phyloP scores from a whole-genome alignment of 2,888 invertebrate species.

The Cheilosia scutellata region DNA sequence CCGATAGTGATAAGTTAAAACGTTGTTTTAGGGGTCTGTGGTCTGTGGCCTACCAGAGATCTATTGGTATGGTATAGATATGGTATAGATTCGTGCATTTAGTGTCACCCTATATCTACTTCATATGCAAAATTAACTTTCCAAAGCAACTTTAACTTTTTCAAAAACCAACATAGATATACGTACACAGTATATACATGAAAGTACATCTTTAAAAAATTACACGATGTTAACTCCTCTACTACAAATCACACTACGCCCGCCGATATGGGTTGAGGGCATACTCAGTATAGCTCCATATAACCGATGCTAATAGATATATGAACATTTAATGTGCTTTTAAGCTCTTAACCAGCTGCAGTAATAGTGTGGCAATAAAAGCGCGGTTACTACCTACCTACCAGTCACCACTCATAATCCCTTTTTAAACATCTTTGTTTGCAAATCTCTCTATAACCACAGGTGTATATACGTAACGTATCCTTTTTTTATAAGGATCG shows the following conservation, averaged over 20 bases:
- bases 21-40: too few relatives aligned
- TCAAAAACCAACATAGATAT: too few relatives aligned
- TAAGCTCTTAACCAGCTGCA: constrained; percentile 50
- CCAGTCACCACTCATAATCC: not conserved
- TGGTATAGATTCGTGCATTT: too few relatives aligned
- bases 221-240: not conserved
- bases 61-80: too few relatives aligned
- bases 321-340: constrained; percentile 47
- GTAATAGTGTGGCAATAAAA: constrained; percentile 56
- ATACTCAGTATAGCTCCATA: not conserved
- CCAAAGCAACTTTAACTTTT: too few relatives aligned
- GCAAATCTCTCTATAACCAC: constrained; percentile 4
- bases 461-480: constrained; percentile 10
- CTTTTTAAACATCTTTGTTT: constrained; percentile 12
- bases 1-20: too few relatives aligned
- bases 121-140: too few relatives aligned
- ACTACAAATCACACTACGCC: too few relatives aligned
- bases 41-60: too few relatives aligned
- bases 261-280: too few relatives aligned
- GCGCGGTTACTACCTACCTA: constrained; percentile 7
- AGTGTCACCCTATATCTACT: too few relatives aligned
- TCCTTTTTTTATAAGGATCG: constrained; percentile 24
- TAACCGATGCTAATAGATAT: not conserved
- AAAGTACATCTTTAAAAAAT: not conserved
- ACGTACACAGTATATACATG: too few relatives aligned